phyloP scores from a whole-genome alignment of 2,888 invertebrate species.

The Aquatica leii region DNA sequence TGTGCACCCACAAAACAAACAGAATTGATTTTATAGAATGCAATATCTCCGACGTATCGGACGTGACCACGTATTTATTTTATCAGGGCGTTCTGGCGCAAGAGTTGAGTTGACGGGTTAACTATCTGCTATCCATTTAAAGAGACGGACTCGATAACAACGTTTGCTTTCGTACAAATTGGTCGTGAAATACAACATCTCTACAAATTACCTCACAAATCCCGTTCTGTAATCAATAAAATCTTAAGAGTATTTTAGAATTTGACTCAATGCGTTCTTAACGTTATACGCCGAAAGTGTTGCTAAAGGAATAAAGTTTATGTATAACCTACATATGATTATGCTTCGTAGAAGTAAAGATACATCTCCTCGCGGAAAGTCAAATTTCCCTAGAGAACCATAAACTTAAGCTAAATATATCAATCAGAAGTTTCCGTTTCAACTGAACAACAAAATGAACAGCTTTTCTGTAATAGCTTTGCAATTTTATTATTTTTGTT shows the following conservation, averaged over 20 bases:
- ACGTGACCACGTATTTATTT: constrained; percentile 51
- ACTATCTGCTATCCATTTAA: constrained; percentile 51
- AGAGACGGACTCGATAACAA: constrained; percentile 49
- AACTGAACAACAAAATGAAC: neutral
- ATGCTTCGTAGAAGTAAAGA: constrained; percentile 1
- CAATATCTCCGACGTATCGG: constrained; percentile 40
- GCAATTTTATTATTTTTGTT: no score
- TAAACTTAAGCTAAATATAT: constrained; percentile 11
- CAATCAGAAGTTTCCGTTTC: constrained; percentile 4
- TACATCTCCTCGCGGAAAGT: neutral
- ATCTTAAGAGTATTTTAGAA: constrained; percentile 8
- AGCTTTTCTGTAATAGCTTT: neutral
- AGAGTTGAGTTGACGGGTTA: constrained; percentile 53
- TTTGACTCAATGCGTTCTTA: neutral
- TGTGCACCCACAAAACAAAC: constrained; percentile 31
- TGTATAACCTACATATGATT: neutral
- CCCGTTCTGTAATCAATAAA: constrained; percentile 10
- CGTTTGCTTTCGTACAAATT: constrained; percentile 51
- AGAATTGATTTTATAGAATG: constrained; percentile 38
- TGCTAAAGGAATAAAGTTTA: neutral
- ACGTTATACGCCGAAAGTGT: neutral
- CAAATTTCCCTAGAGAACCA: constrained; percentile 8
- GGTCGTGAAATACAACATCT: constrained; percentile 42
- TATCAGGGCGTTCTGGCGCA: constrained; percentile 44
- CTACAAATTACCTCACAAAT: constrained; percentile 38